A percentile compares a stretch with the other conserved stretches of the same genome.
Conservation (phyloP, 2,113 vertebrate genomes). For the Daphoenositta chrysoptera region DNA sequence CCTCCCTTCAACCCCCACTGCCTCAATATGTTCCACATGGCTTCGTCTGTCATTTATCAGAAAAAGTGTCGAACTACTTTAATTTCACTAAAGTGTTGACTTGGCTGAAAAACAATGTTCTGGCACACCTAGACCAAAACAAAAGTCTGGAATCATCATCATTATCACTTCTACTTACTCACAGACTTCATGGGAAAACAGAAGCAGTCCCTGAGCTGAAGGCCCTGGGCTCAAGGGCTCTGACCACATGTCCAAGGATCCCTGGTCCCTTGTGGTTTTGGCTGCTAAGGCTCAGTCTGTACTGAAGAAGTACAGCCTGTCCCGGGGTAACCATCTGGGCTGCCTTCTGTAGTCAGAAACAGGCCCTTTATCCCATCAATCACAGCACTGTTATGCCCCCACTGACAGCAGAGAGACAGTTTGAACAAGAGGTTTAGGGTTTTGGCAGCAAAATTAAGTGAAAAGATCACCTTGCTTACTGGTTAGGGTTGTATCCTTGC, state of each 20-base stretch:
- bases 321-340: background rate
- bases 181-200: background rate
- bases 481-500: background rate
- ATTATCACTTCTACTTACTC: background rate
- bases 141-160: background rate
- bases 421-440: background rate
- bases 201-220: background rate
- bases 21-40: fast-evolving
- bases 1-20: too few species aligned
- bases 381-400: background rate
- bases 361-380: background rate
- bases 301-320: background rate
- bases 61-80: background rate
- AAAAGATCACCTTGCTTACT: background rate
- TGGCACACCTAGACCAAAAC: background rate
- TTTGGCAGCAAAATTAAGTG: background rate
- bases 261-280: background rate
- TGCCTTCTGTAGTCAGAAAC: background rate
- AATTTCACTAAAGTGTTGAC: background rate
- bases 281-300: background rate
- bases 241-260: background rate
- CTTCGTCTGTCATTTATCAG: background rate
- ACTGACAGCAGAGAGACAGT: background rate
- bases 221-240: background rate
- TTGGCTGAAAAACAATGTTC: background rate